Conservation (phyloP, 2,113 vertebrate genomes). For the Eleginops maclovinus region DNA sequence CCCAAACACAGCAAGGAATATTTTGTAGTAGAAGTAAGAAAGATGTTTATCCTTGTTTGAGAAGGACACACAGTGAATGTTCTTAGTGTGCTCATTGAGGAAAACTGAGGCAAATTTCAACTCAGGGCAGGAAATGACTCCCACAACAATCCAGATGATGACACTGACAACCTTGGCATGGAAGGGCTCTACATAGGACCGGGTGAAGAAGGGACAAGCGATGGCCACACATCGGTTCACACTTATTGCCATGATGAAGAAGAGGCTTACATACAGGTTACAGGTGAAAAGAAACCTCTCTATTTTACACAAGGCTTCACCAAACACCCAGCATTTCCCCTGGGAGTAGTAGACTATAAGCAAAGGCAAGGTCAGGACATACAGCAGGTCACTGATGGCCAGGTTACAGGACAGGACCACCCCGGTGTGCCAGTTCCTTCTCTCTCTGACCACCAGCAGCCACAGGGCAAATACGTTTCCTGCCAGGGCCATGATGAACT, state of each 20-base stretch:
- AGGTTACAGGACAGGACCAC: slow-evolving; percentile 86
- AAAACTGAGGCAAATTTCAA: slow-evolving; percentile 77
- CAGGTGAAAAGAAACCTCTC: slow-evolving; percentile 87
- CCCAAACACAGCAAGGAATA: slow-evolving; percentile 76
- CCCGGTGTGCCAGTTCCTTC: slow-evolving; percentile 81
- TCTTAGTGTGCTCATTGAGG: fast-evolving
- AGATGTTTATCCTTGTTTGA: fast-evolving
- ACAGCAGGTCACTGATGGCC: slow-evolving; percentile 85
- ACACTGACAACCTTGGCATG: slow-evolving; percentile 79
- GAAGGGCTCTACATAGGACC: slow-evolving; percentile 64
- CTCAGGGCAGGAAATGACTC: slow-evolving; percentile 77
- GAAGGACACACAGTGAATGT: slow-evolving; percentile 45
- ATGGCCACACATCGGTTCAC: slow-evolving; percentile 86
- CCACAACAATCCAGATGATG: slow-evolving; percentile 77
- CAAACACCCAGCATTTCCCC: slow-evolving; percentile 81
- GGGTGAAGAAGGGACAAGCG: slow-evolving; percentile 82
- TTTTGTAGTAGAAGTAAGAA: slow-evolving; percentile 73
- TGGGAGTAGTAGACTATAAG: slow-evolving; percentile 80
- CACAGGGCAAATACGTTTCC: slow-evolving; percentile 81
- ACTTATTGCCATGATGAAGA: slow-evolving; percentile 89
- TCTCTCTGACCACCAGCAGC: slow-evolving; percentile 73
- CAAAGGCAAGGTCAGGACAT: slow-evolving; percentile 84
- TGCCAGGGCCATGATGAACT: slow-evolving; percentile 74
- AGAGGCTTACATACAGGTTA: slow-evolving; percentile 86
- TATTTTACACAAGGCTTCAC: slow-evolving; percentile 72